Base-by-base conservation (phyloP, 2,113 vertebrate species). In the Sapajus apella region DNA sequence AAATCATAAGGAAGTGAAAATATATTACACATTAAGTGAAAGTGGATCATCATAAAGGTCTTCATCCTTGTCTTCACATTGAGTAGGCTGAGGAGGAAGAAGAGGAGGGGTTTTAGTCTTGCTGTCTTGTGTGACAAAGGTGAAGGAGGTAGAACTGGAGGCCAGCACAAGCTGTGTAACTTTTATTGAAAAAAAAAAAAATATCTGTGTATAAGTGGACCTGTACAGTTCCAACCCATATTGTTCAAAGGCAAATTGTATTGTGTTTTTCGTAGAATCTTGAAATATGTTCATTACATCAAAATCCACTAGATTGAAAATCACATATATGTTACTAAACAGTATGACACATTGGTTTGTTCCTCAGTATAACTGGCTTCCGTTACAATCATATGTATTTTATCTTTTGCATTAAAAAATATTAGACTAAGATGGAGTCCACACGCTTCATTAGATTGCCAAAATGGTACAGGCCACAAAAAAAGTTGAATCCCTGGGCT, bases 371-470 rank as follows among this genome's bases (percentile, higher is more conserved):
- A 94, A 66, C 89, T 92, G 37, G 13, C 88, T 40, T 76, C 17
- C 52, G 91, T 95, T 93, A 73, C 52, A 80, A 84, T 90, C 11
- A 55, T 52, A 45, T 64, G 16, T 91, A 50, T 43, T 91, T 94
- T 93, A 89, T 84, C 80, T 95, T 70, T 58, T 85, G 47, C 37
- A 88, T 91, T 93, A 56, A 73, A 87, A 95, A 87, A 79, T 75
- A 75, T 2, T 91, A 68, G 72, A 20, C 77, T 85, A 64, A 91
- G 58, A 91, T 52, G 43, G 35, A 89, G 95, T 96, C n/a, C 32
- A 32, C 45, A 80, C 37, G 3, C 43, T 80, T 90, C 70, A 58
- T 77, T 45, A 61, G 45, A 88, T 32, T 95, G 23, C 52, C 47
- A 87, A 55, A 75, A 35, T 92, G 43, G 35, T 72, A 37, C 17